Conservation (phyloP, 1,140 invertebrate genomes). For the Apolygus lucorum region DNA sequence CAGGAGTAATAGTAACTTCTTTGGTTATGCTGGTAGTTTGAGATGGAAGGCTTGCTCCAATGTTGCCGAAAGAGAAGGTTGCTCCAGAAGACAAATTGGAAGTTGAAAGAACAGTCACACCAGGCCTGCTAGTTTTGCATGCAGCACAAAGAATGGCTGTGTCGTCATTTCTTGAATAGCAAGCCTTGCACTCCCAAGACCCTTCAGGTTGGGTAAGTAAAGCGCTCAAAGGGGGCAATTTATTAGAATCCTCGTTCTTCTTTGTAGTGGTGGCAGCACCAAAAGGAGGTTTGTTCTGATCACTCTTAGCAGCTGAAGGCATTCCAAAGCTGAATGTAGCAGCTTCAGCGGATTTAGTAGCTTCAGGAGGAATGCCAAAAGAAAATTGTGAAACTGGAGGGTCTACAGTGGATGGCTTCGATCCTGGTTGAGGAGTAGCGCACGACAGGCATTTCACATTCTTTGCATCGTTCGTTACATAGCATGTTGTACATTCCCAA, state of each 20-base stretch:
- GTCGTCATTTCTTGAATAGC: slow-evolving; percentile 3
- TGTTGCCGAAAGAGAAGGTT: slow-evolving; percentile 10
- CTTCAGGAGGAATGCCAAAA: slow-evolving; percentile 20
- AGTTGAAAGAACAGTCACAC: not conserved
- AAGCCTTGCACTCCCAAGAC: slow-evolving; percentile 1
- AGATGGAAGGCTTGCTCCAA: not conserved
- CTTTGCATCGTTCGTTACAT: slow-evolving; percentile 40
- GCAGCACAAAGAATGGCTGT: not conserved
- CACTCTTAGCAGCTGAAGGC: slow-evolving; percentile 25
- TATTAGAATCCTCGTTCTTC: not conserved
- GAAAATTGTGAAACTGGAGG: slow-evolving; percentile 28
- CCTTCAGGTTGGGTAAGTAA: not conserved
- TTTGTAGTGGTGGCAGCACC: not conserved
- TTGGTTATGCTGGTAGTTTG: not conserved
- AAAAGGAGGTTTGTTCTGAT: not conserved
- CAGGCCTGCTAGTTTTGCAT: not conserved
- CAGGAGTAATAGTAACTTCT: slow-evolving; percentile 1
- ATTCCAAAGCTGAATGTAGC: slow-evolving; percentile 41
- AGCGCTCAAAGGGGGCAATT: not conserved
- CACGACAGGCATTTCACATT: slow-evolving; percentile 49
- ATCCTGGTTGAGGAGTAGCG: slow-evolving; percentile 45
- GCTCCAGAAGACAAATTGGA: not conserved
- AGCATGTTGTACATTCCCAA: slow-evolving; percentile 46
- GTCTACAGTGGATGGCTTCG: slow-evolving; percentile 36
- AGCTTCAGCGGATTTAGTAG: not conserved